Evolutionary conservation across 1,140 invertebrate genomes (phyloP).

Genomic region (Conopomorpha cramerella): DNA sequence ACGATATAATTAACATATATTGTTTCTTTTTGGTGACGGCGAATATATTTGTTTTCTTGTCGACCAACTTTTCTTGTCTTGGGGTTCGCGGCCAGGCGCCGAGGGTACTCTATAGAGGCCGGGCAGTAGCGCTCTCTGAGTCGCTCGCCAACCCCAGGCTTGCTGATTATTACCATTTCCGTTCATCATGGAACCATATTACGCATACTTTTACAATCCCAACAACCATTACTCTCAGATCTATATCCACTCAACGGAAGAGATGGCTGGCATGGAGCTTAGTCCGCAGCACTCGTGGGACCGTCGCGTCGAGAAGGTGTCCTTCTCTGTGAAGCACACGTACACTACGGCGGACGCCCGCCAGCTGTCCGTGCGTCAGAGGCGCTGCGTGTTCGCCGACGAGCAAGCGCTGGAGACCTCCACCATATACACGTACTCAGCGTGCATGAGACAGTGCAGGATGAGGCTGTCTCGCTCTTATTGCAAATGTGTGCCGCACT

Average conservation of each 20-base stretch:
- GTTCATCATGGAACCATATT: no score
- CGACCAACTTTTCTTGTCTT: no score
- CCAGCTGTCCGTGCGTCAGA: constrained; percentile 67
- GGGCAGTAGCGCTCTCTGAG: no score
- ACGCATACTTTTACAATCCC: no score
- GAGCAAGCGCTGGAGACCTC: constrained; percentile 65
- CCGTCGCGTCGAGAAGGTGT: constrained; percentile 63
- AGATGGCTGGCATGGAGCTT: constrained; percentile 67
- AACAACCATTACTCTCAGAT: no score
- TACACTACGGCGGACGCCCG: constrained; percentile 72
- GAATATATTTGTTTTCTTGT: no score
- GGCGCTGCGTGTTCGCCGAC: constrained; percentile 69
- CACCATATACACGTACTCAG: constrained; percentile 67
- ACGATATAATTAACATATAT: no score
- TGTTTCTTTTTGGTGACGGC: no score
- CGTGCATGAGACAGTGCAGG: constrained; percentile 71
- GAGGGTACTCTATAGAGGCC: no score
- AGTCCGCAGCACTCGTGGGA: constrained; percentile 72
- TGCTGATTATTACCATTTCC: no score
- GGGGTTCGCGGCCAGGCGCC: no score
- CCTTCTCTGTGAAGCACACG: constrained; percentile 71
- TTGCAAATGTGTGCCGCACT: constrained; percentile 71
- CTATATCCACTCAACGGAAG: constrained; percentile 69
- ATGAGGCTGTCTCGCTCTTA: constrained; percentile 64
- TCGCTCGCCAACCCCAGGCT: no score